A percentile compares a stretch with the other conserved stretches of the same genome.
Conservation (phyloP, 2,888 invertebrate genomes). For the Augochlorella aurata region DNA sequence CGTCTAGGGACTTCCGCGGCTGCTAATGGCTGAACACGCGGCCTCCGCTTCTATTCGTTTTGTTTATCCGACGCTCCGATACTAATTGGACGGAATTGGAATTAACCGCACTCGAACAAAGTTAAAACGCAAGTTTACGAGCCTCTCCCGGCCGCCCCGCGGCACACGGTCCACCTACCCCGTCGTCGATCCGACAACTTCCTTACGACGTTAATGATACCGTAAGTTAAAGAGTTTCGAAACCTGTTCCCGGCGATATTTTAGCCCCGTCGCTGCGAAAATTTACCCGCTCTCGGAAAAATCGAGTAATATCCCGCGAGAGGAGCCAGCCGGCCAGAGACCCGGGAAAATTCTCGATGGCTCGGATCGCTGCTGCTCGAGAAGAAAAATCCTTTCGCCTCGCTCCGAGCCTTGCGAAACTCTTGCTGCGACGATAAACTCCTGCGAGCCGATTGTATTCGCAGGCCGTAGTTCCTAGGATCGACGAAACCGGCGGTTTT, state of each 20-base stretch:
- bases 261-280: background rate
- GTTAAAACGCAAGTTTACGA: conserved; percentile 29
- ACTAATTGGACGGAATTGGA: conserved; percentile 43
- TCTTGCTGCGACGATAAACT: background rate
- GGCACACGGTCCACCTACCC: background rate
- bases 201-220: conserved; percentile 28
- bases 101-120: conserved; percentile 21
- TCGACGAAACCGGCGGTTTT: background rate
- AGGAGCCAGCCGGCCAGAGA: too few species aligned
- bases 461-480: background rate
- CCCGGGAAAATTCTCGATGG: background rate
- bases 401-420: background rate
- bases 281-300: conserved; percentile 12
- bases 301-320: background rate
- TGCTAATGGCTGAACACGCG: conserved; percentile 27
- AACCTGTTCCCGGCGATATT: conserved; percentile 8
- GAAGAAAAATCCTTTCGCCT: background rate
- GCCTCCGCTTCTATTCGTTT: conserved; percentile 6
- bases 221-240: conserved; percentile 32
- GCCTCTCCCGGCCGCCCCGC: background rate
- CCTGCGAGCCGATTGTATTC: background rate
- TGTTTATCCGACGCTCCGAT: conserved; percentile 33
- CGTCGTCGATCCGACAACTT: conserved; percentile 26
- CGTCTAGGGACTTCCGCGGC: background rate
- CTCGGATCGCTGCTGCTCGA: background rate